Base-by-base conservation (phyloP, 2,797 vertebrate genomes). In the Trematomus bernacchii region DNA sequence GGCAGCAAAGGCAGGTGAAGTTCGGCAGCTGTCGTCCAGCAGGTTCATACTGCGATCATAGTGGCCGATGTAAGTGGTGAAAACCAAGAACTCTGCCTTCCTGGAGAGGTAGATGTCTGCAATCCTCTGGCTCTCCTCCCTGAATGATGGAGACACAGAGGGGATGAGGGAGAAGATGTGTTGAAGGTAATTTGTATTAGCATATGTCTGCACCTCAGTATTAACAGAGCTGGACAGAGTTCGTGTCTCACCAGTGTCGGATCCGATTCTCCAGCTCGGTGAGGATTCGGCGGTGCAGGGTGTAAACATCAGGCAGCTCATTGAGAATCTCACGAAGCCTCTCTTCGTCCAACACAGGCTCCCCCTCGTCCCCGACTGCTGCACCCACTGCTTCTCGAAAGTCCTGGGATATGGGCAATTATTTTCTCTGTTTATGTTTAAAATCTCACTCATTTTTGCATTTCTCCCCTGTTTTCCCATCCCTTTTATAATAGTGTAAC, bases 61-160 rank as follows among this genome's bases (percentile, higher is more conserved):
- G 85, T 97, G 95, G 43, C 93, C 94, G 23, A 99, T 97, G 66
- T 96, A 98, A 37, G 95, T 87, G 15, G 95, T 95, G 18, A 98
- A 98, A 79, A 97, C 92, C 79, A 95, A 89, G 80, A 99, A 96
- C 75, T 94, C 95, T 60, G 94, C 93, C 90, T 94, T 97, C 72
- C 94, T 95, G 77, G 95, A 94, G 83, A 99, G 89, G 89, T 99
- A 96, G 86, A 98, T 80, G 57, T 97, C 97, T 14, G 97, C 97
- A 77, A 99, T 96, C 80, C 94, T 96, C 92, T 96, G 97, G 51
- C 94, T 94, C 82, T 96, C 94, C 16, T 98, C 96, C 97, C 98
- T 95, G 61, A 67, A n/a, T 23, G 61, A 33, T 19, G 50, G 46
- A 57, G 47, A 76, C 55, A 76, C 10, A 59, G 48, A 66, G n/a